These are phyloP conservation scores for Paguma larvata DNA, from an alignment of 2,797 vertebrate genomes.

Conservation along the genomic window DNA sequence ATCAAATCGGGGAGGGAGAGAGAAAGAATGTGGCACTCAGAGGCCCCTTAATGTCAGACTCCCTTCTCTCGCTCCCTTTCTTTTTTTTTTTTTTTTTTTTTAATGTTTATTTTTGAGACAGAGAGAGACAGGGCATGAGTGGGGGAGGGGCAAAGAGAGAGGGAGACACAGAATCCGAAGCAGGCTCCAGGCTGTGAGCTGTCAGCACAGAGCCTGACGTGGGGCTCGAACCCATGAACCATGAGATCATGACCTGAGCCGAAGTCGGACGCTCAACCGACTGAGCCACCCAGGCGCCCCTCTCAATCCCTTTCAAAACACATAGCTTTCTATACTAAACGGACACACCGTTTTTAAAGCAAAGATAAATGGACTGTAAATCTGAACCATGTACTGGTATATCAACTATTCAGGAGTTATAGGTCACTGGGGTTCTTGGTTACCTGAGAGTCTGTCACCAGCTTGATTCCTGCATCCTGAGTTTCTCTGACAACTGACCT, in stretches of 20 bases:
- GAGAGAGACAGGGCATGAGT: too few relatives aligned
- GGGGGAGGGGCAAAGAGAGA: too few relatives aligned
- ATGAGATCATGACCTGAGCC: too few relatives aligned
- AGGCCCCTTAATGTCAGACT: neutral
- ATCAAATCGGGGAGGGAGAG: neutral
- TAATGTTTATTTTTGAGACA: too few relatives aligned
- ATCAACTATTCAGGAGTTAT: neutral
- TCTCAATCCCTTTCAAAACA: neutral
- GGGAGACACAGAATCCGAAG: too few relatives aligned
- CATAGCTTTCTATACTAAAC: neutral
- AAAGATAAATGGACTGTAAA: neutral
- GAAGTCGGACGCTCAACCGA: too few relatives aligned
- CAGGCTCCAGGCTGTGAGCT: too few relatives aligned
- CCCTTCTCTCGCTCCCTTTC: neutral
- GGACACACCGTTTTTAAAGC: neutral
- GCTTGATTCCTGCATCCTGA: neutral
- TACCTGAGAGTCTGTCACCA: neutral
- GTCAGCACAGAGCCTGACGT: too few relatives aligned
- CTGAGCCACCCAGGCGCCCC: neutral
- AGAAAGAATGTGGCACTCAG: neutral
- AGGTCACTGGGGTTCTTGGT: neutral
- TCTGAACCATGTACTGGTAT: too few relatives aligned
- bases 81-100: too few relatives aligned
- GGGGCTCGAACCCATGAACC: too few relatives aligned
- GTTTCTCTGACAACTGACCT: neutral